Evolutionary conservation across 2,113 vertebrate species (phyloP), one percentile per base, ranked within the genome.

Genomic region (Myrmecobius fasciatus): DNA sequence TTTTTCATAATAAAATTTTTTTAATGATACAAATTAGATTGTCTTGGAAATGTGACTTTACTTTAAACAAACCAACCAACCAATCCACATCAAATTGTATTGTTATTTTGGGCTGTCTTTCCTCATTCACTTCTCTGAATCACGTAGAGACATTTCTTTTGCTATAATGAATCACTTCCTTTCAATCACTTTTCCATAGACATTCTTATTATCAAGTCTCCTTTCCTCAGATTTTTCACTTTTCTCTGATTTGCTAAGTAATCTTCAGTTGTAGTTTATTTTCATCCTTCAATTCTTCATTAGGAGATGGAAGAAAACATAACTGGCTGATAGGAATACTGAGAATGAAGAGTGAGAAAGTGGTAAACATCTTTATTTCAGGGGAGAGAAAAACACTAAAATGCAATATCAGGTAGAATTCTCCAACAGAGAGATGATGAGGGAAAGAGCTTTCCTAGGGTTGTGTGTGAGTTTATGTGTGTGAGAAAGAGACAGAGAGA

Each of bases 31-130:
- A 95, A 95, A 91, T 91, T 94, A 53, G 91, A 0, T 28, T 52
- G 89, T 75, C 0, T 93, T 83, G 92, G 67, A 83, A 83, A 60
- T 49, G 53, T 92, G 25, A 95, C 52, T 67, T 17, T 89, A 14
- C 92, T 95, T 95, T 92, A 56, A 54, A 60, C 92, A 93, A 92
- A 52, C n/a, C 91, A 97, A 92, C 67, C 60, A 8, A 11, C 25
- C 2, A 67, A 17, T 91, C 54, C 53, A 5, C 52, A 92, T 90
- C 96, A 89, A 97, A 97, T 95, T 75, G 92, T 95, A 7, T 92
- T 95, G 90, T 91, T 97, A 93, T 95, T 95, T 92, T 97, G 89
- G 88, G 92, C 93, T 95, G 22, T 53, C n/a, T 31, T 88, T n/a
- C 8, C 14, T 94, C 95, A 96, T 54, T 1, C 0, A 52, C 67